Evolutionary conservation across 35 echinoderm and acorn worm species (phyloP).

Genomic region (Hemicentrotus pulcherrimus): DNA sequence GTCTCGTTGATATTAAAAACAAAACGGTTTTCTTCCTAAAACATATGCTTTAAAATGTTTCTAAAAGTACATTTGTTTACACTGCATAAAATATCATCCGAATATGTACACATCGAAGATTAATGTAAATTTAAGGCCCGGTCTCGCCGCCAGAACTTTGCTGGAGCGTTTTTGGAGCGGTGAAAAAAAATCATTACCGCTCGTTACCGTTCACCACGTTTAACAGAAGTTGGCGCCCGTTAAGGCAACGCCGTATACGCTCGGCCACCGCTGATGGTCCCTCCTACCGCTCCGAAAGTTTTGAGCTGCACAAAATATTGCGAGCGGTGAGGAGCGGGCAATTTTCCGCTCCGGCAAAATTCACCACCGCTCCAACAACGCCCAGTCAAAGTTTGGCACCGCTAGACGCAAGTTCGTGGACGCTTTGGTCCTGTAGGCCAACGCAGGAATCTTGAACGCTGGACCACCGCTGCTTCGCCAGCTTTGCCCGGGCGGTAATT

Average conservation of each 20-base stretch:
- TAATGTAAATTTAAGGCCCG: background rate
- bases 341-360: constrained; percentile 34
- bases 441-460: constrained; percentile 39
- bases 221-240: constrained; percentile 32
- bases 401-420: constrained; percentile 32
- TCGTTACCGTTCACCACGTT: background rate
- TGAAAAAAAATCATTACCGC: constrained; percentile 20
- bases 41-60: too few relatives aligned
- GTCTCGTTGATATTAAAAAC: too few relatives aligned
- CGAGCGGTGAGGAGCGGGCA: constrained; percentile 36
- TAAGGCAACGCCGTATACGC: constrained; percentile 41
- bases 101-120: too few relatives aligned
- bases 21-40: too few relatives aligned
- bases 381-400: constrained; percentile 45
- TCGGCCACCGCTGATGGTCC: constrained; percentile 36
- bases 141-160: background rate
- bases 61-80: too few relatives aligned
- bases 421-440: constrained; percentile 26
- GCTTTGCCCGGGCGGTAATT: constrained; percentile 32
- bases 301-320: constrained; percentile 37
- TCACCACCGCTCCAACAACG: constrained; percentile 37
- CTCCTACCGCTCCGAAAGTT: constrained; percentile 45
- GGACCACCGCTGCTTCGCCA: constrained; percentile 32
- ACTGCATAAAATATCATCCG: too few relatives aligned
- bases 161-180: constrained; percentile 32